Evolutionary conservation across 1,140 invertebrate genomes (phyloP).

Genomic region (Ips typographus): DNA sequence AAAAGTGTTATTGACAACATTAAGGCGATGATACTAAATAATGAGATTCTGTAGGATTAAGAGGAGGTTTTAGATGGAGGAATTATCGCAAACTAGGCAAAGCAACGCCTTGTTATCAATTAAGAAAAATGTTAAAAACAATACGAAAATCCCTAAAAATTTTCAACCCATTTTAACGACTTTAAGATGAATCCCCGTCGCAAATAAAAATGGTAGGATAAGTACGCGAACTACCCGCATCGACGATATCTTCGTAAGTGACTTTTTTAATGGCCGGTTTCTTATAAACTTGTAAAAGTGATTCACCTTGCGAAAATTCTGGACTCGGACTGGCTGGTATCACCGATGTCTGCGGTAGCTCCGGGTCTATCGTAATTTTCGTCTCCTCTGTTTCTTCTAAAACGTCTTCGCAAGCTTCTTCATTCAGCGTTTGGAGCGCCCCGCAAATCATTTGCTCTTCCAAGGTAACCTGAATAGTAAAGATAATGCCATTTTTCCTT

Average conservation of each 20-base stretch:
- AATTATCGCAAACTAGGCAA: too few relatives aligned
- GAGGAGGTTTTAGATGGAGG: too few relatives aligned
- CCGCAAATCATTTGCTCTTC: conserved; percentile 95
- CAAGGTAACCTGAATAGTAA: conserved; percentile 73
- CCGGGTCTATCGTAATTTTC: conserved; percentile 41
- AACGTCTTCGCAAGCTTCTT: conserved; percentile 88
- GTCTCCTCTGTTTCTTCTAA: conserved; percentile 58
- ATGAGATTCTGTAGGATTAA: too few relatives aligned
- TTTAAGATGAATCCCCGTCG: conserved; percentile 7
- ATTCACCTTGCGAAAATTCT: conserved; percentile 49
- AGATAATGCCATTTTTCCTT: background rate
- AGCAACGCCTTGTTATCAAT: too few relatives aligned
- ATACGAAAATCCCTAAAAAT: background rate
- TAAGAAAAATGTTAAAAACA: background rate
- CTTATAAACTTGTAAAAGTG: conserved; percentile 21
- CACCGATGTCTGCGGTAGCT: conserved; percentile 48
- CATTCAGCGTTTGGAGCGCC: conserved; percentile 86
- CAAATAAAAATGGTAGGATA: conserved; percentile 16
- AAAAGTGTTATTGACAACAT: too few relatives aligned
- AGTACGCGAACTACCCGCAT: background rate
- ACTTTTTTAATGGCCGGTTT: conserved; percentile 36
- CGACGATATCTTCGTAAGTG: conserved; percentile 30
- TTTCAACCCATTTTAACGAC: background rate
- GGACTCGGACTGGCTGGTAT: conserved; percentile 51
- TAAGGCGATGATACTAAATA: too few relatives aligned